Evolutionary conservation across 1,140 invertebrate genomes (phyloP).

Genomic region (Battus philenor): DNA sequence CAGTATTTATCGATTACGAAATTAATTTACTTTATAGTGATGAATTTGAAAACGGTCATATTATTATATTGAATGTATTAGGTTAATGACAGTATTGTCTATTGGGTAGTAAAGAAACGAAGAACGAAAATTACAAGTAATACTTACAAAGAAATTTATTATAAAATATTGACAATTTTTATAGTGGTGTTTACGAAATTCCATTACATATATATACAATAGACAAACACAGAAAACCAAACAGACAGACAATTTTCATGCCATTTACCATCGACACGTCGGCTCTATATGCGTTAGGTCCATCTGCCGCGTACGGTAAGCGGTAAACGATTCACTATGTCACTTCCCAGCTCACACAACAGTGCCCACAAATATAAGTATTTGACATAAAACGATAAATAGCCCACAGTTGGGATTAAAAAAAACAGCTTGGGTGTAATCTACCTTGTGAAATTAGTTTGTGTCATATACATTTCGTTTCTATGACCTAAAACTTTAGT

Average conservation of each 20-base stretch:
- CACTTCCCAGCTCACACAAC: constrained; percentile 20
- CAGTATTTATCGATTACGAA: too few species aligned
- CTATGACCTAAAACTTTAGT: too few species aligned
- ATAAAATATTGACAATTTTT: too few species aligned
- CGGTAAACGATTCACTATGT: constrained; percentile 53
- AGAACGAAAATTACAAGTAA: neutral
- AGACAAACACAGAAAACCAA: constrained; percentile 35
- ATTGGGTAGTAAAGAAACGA: neutral
- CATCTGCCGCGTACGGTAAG: constrained; percentile 69
- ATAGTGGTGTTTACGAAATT: constrained; percentile 28
- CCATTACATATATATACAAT: constrained; percentile 29
- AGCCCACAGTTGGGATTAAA: too few species aligned
- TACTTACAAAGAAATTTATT: neutral
- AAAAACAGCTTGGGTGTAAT: too few species aligned
- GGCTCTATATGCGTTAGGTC: constrained; percentile 71
- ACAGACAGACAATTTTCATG: constrained; percentile 47
- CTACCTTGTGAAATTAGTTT: too few species aligned
- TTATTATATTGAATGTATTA: neutral
- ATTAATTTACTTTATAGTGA: neutral
- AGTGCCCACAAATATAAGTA: constrained; percentile 24
- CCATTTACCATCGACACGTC: constrained; percentile 61
- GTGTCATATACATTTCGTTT: too few species aligned
- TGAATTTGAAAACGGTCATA: neutral
- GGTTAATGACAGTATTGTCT: neutral
- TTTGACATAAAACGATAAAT: too few species aligned